Percentiles rank a stretch among this genome's conserved stretches.
Conservation (phyloP, 2,888 invertebrate genomes). For the Lacanobia wlatinum region DNA sequence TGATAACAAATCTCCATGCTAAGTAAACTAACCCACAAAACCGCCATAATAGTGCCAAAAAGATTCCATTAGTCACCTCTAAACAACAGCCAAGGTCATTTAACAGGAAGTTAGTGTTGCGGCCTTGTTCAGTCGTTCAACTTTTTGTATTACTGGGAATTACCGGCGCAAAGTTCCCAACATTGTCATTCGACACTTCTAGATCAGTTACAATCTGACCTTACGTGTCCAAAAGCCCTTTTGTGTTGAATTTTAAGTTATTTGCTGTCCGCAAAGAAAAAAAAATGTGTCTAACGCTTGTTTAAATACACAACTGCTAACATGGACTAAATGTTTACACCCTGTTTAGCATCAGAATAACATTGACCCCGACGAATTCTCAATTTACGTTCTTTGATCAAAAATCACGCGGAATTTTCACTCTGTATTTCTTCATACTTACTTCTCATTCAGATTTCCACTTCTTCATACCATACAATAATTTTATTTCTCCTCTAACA, state of each 20-base stretch:
- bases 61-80: conserved; percentile 53
- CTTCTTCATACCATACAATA: no score
- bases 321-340: background rate
- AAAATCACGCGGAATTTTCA: background rate
- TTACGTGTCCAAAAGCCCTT: conserved; percentile 4
- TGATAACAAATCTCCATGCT: conserved; percentile 20
- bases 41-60: conserved; percentile 25
- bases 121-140: conserved; percentile 74
- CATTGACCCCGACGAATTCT: background rate
- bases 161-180: conserved; percentile 26
- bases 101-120: conserved; percentile 69
- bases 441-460: background rate
- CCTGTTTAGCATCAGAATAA: background rate
- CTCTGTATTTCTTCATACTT: background rate
- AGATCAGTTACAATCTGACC: conserved; percentile 30
- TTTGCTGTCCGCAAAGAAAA: background rate
- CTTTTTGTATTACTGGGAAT: conserved; percentile 64
- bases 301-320: conserved; percentile 3
- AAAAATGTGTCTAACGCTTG: background rate
- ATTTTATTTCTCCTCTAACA: background rate
- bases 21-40: conserved; percentile 12
- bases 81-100: conserved; percentile 66
- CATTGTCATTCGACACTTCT: conserved; percentile 34
- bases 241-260: background rate
- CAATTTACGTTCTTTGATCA: background rate